Evolutionary conservation across 2,888 invertebrate species (phyloP), one percentile per base, ranked within the genome.

Genomic region (Drosophila trichaetosa): DNA sequence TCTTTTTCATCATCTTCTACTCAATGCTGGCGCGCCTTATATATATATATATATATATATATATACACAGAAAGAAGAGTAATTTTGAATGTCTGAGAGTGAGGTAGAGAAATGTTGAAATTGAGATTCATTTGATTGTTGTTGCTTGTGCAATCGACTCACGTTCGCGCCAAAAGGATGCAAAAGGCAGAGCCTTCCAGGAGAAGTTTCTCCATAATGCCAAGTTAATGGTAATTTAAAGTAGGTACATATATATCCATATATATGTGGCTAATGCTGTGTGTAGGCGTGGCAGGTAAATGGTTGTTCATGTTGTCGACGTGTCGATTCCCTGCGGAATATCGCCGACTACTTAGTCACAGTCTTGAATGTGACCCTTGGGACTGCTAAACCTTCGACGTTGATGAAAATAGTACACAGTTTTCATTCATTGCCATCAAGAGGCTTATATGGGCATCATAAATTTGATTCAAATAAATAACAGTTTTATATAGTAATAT

Each of bases 91-190:
- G 57, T 69, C 57, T 48, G 33, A 36, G 36, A 33, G 49, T 24
- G 67, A 49, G 29, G 57, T 3, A 18, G 53, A 57, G 62, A 63
- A 49, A 33, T 64, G 57, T 57, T 60, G 64, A 76, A 63, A 74
- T 78, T 83, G 87, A 79, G 76, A 80, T 88, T 80, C 69, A 88
- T 80, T 88, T 86, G 72, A 80, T 88, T 79, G 68, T 82, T 68
- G 58, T 70, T 77, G 71, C 54, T 88, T 84, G 68, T 64, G 70
- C 63, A 84, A 86, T 72, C 89, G 62, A 69, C 80, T 86, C 89
- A 84, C 84, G 84, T 84, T 74, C 71, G 34, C 21, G 34, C 36
- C 58, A 49, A 60, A 79, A 76, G 80, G 83, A 85, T 85, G 71
- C 78, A 60, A 59, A 67, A 70, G 65, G 71, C 33, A 33, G 33